These are phyloP conservation scores for Nesogale talazaci DNA, from an alignment of 2,113 vertebrate genomes.

Conservation along the genomic window DNA sequence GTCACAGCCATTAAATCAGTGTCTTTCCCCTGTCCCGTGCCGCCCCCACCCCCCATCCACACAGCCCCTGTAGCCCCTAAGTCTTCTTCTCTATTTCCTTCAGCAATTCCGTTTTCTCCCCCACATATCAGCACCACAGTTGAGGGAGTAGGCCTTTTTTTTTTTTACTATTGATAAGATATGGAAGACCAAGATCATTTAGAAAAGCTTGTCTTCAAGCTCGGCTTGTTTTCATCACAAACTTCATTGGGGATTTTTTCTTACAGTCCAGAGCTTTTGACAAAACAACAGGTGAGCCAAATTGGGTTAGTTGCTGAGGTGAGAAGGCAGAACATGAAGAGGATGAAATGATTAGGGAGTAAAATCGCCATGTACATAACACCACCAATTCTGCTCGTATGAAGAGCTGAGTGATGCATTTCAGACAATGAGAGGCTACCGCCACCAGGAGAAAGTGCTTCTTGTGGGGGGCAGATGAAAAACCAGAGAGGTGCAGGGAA, in stretches of 20 bases:
- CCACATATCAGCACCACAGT: not conserved
- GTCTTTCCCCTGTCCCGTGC: not conserved
- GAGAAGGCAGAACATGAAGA: conserved; percentile 22
- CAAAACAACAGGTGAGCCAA: not conserved
- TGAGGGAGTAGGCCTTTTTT: not conserved
- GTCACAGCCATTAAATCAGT: not conserved
- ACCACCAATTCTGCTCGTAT: not conserved
- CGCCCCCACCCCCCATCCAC: too few species aligned
- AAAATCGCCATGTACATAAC: not conserved
- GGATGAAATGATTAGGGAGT: conserved; percentile 22
- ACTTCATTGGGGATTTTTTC: not conserved
- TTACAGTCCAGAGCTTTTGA: not conserved
- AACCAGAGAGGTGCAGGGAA: not conserved
- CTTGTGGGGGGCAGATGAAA: not conserved
- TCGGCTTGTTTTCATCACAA: not conserved
- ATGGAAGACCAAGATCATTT: not conserved
- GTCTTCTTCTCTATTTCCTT: not conserved
- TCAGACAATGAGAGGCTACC: not conserved
- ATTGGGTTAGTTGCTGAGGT: not conserved
- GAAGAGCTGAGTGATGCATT: not conserved
- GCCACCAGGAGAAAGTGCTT: not conserved
- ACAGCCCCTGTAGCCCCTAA: not conserved
- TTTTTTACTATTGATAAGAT: not conserved
- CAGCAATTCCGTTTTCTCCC: not conserved
- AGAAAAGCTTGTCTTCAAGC: not conserved